A percentile compares a stretch with the other conserved stretches of the same genome.
These are phyloP conservation scores for Pachyuromys duprasi DNA, from an alignment of 2,797 vertebrate species.

Conservation along the genomic window DNA sequence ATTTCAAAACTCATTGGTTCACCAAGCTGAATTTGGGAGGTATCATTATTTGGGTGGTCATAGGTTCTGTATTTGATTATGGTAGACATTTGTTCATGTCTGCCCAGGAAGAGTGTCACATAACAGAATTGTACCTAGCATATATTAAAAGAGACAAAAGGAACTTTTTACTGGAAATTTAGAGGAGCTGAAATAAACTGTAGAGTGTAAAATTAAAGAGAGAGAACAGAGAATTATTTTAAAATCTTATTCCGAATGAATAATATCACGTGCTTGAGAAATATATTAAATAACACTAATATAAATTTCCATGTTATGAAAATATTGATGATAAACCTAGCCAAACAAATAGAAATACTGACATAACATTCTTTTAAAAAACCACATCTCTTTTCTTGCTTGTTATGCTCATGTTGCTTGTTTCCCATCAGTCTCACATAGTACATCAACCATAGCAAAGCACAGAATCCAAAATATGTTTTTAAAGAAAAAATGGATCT, in stretches of 20 bases:
- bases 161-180: not conserved
- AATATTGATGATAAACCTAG: not conserved
- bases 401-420: not conserved
- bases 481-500: not conserved
- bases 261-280: not conserved
- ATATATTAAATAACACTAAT: no score
- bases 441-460: not conserved
- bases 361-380: not conserved
- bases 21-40: not conserved
- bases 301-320: not conserved
- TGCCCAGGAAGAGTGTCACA: no score
- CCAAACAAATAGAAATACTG: not conserved
- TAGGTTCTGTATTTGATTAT: not conserved
- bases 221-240: not conserved
- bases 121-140: not conserved
- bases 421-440: not conserved
- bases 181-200: not conserved
- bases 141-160: not conserved
- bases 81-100: not conserved
- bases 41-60: not conserved
- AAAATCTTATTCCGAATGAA: not conserved
- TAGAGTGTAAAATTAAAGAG: not conserved
- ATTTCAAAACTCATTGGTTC: not conserved
- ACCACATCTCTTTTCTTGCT: not conserved
- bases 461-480: not conserved